Conservation (phyloP, 1,140 invertebrate species). For the Whitmania pigra region DNA sequence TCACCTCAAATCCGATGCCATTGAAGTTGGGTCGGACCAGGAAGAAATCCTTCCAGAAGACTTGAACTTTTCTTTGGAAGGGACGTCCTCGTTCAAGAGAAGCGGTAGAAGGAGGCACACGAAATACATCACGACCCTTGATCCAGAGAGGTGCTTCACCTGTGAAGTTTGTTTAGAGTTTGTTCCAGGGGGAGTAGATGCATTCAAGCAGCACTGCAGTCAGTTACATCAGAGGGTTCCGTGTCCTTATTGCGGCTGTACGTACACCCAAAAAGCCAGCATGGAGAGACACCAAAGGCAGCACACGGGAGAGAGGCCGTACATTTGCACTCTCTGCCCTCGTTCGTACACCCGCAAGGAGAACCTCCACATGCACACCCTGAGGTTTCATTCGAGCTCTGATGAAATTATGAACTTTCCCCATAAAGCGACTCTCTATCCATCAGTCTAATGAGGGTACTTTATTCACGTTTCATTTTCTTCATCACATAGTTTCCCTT, state of each 20-base stretch:
- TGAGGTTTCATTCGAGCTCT: slow-evolving; percentile 8
- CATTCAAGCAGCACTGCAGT: slow-evolving; percentile 10
- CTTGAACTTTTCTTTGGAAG: neutral
- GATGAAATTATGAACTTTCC: neutral
- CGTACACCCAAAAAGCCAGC: slow-evolving; percentile 19
- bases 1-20: too few relatives aligned
- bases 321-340: slow-evolving; percentile 1
- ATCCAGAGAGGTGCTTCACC: slow-evolving; percentile 11
- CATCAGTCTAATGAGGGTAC: too few relatives aligned
- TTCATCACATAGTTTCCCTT: too few relatives aligned
- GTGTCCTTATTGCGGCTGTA: slow-evolving; percentile 13
- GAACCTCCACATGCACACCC: slow-evolving; percentile 14
- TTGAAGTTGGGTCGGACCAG: neutral
- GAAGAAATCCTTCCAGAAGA: slow-evolving; percentile 2
- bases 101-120: too few relatives aligned
- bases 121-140: slow-evolving; percentile 13
- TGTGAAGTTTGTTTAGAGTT: slow-evolving; percentile 13
- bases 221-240: slow-evolving; percentile 14
- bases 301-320: slow-evolving; percentile 17
- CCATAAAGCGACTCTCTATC: too few relatives aligned
- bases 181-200: slow-evolving; percentile 2
- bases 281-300: slow-evolving; percentile 19
- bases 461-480: too few relatives aligned
- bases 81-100: neutral
- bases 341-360: slow-evolving; percentile 25